Base-by-base conservation (phyloP, 1,140 invertebrate genomes). In the Plutomurus gul region DNA sequence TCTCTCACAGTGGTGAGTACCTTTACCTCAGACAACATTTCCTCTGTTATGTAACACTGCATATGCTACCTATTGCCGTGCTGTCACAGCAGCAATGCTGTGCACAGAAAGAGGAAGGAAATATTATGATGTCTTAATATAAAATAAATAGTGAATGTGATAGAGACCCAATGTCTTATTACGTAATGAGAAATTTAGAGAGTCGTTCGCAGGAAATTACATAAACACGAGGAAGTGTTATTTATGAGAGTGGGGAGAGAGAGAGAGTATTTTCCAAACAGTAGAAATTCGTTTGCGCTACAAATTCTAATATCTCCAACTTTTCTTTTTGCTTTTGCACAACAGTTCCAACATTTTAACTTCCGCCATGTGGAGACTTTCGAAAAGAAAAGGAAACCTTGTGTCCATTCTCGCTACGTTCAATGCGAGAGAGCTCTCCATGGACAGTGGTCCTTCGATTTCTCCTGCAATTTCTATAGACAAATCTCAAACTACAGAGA, bases 141-240 rank as follows among this genome's bases (percentile, higher is more conserved):
- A 33, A 65, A 33, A 30, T 65, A 33, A 25, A 27, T 27, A 11
- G 25, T 16, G 51, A 56, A 33, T 30, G 51, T 33, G 16, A 13
- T 5, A 11, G 13, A 10, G 4, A n/a, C 2, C 6, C 4, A 11
- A 13, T 22, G 51, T 25, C 18, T 25, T 65, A 33, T 65, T 65
- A 65, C 18, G 56, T 65, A 65, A 65, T 65, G 56, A 65, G 56
- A 65, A 65, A 65, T 33, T 65, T 76, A 65, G 56, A 65, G 56
- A 65, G 47, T 27, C 8, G 22, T 16, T 11, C 20, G 16, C 7
- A 33, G 40, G 18, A 36, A 47, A 30, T 30, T 40, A 46, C 22
- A 73, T 36, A 47, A 51, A 75, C n/a, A n/a, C n/a, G n/a, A n/a
- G n/a, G n/a, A n/a, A n/a, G n/a, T n/a, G n/a, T n/a, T n/a, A n/a